Conservation (phyloP, 2,888 invertebrate genomes). For the Lasioglossum villosulum region DNA sequence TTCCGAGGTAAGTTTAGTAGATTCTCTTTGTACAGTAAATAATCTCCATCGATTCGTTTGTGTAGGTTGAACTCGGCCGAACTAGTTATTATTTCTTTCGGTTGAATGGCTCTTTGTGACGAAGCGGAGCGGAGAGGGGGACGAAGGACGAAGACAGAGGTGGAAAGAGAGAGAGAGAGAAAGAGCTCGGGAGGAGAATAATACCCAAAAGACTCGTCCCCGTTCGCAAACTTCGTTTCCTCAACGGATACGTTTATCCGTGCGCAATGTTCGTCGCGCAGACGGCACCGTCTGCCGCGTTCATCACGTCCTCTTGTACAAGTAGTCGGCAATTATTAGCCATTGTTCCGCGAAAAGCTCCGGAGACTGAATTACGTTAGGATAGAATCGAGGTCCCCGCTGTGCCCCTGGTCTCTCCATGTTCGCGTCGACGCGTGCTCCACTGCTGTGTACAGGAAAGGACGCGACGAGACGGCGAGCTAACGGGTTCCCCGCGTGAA, state of each 20-base stretch:
- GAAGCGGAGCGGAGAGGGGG: neutral
- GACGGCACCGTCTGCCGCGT: slow-evolving; percentile 35
- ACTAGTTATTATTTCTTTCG: slow-evolving; percentile 50
- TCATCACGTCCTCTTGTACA: slow-evolving; percentile 57
- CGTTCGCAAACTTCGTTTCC: slow-evolving; percentile 80
- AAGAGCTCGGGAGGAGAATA: slow-evolving; percentile 74
- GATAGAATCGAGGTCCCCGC: slow-evolving; percentile 54
- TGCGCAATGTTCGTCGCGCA: slow-evolving; percentile 22
- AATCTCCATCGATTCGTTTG: neutral
- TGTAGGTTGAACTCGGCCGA: neutral
- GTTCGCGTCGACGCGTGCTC: neutral
- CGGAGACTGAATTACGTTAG: slow-evolving; percentile 77
- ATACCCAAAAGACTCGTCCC: slow-evolving; percentile 78
- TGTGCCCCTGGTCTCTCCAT: slow-evolving; percentile 18
- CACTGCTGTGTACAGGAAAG: neutral
- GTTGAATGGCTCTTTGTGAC: slow-evolving; percentile 56
- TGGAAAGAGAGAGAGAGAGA: neutral
- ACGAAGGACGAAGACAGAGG: neutral
- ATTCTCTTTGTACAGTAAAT: slow-evolving; percentile 11
- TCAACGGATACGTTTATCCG: slow-evolving; percentile 50
- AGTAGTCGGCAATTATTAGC: slow-evolving; percentile 81
- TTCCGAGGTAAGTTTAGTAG: neutral
- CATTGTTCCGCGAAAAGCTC: slow-evolving; percentile 80
- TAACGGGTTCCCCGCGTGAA: neutral
- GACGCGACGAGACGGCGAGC: neutral